Conservation (phyloP, 2,797 vertebrate species). For the Lophius americanus region DNA sequence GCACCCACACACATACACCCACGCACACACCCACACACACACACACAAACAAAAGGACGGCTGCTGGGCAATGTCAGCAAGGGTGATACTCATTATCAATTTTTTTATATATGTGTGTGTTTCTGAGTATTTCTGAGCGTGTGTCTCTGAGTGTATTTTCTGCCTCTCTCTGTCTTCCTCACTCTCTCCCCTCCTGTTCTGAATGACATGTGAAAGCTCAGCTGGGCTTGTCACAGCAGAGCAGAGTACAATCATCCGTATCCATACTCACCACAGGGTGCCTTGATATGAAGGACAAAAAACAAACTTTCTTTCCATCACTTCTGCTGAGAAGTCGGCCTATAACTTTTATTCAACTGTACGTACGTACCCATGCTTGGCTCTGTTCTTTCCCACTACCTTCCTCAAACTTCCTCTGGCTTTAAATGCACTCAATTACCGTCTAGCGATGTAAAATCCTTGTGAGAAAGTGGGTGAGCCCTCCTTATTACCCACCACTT, state of each 20-base stretch:
- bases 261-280: conserved; percentile 54
- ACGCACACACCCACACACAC: conserved; percentile 5
- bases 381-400: not conserved
- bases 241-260: conserved; percentile 45
- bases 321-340: conserved; percentile 37
- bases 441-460: no score
- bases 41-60: conserved; percentile 38
- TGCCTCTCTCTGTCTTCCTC: conserved; percentile 24
- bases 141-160: conserved; percentile 47
- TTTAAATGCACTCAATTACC: not conserved
- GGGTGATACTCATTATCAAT: conserved; percentile 66
- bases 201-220: conserved; percentile 66
- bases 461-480: no score
- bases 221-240: conserved; percentile 56
- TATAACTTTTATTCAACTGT: conserved; percentile 39
- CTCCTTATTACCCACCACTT: no score
- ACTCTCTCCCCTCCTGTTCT: conserved; percentile 47
- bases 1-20: conserved; percentile 9
- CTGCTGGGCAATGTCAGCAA: conserved; percentile 58
- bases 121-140: conserved; percentile 32
- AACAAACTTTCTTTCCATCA: conserved; percentile 44
- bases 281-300: conserved; percentile 68
- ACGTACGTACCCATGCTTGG: conserved; percentile 4
- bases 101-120: conserved; percentile 28
- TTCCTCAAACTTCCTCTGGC: conserved; percentile 13